Percentiles rank a stretch among this genome's conserved stretches.
Evolutionary conservation across 2,888 invertebrate genomes (phyloP).

Genomic region (Lithosia quadra): DNA sequence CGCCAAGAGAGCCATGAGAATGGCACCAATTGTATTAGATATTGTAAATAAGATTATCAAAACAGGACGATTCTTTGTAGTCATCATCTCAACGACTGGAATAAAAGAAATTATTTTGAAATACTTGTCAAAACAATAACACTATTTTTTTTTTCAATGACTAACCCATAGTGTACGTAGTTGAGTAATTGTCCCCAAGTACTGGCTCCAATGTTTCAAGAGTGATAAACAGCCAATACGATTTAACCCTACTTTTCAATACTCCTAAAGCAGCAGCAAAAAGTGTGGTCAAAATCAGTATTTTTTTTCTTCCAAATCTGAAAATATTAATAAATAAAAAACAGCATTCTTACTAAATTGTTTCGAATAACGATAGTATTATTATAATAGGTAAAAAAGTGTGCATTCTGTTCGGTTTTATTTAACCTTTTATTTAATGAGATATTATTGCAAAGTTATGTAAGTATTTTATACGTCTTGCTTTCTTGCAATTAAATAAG

Average conservation of each 20-base stretch:
- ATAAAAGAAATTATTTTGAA: slow-evolving; percentile 32
- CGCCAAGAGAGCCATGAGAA: slow-evolving; percentile 35
- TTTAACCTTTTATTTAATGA: too few relatives aligned
- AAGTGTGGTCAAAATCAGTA: slow-evolving; percentile 30
- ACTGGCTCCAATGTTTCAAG: slow-evolving; percentile 55
- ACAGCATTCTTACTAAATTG: too few relatives aligned
- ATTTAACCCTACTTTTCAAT: slow-evolving; percentile 32
- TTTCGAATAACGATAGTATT: too few relatives aligned
- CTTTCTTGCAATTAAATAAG: too few relatives aligned
- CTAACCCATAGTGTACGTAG: slow-evolving; percentile 58
- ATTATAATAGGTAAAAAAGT: too few relatives aligned
- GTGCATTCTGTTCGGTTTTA: too few relatives aligned
- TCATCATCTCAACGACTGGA: slow-evolving; percentile 72
- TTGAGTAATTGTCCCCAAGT: slow-evolving; percentile 59
- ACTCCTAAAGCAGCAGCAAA: slow-evolving; percentile 32
- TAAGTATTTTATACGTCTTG: too few relatives aligned
- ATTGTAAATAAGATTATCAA: slow-evolving; percentile 40
- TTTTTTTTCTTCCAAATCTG: slow-evolving; percentile 40
- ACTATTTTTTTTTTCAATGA: neutral
- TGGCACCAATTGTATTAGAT: slow-evolving; percentile 27
- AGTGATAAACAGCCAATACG: slow-evolving; percentile 37
- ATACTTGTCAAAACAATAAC: neutral
- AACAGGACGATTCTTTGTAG: slow-evolving; percentile 50
- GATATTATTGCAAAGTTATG: too few relatives aligned
- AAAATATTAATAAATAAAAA: slow-evolving; percentile 8